A percentile compares a stretch with the other conserved stretches of the same genome.
Conservation (phyloP, 2,888 invertebrate genomes). For the Mycalesis mineus region DNA sequence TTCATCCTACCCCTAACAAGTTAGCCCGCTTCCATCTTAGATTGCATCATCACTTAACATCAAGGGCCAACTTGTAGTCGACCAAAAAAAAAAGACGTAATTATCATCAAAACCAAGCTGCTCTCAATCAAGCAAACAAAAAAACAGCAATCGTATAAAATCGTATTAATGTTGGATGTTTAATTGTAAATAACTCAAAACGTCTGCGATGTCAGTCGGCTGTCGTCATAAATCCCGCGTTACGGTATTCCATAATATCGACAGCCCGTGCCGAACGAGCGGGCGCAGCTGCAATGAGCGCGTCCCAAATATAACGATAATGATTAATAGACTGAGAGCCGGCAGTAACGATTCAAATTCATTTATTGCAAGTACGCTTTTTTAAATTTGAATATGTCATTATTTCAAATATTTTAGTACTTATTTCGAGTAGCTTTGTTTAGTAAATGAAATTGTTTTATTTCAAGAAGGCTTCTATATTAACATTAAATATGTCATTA, state of each 20-base stretch:
- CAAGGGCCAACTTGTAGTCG: too few relatives aligned
- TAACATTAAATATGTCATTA: too few relatives aligned
- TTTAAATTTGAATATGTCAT: too few relatives aligned
- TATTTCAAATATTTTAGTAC: too few relatives aligned
- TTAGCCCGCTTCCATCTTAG: too few relatives aligned
- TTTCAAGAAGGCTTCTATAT: too few relatives aligned
- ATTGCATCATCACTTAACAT: too few relatives aligned
- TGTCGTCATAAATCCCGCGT: slow-evolving; percentile 26
- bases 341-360: background rate
- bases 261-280: slow-evolving; percentile 14
- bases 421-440: too few relatives aligned
- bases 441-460: background rate
- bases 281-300: slow-evolving; percentile 56
- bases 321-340: slow-evolving; percentile 35
- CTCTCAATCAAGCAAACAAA: background rate
- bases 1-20: too few relatives aligned
- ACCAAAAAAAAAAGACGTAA: too few relatives aligned
- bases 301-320: slow-evolving; percentile 64
- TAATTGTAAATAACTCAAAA: slow-evolving; percentile 22
- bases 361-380: too few relatives aligned
- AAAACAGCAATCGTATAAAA: slow-evolving; percentile 5
- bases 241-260: slow-evolving; percentile 27
- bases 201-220: slow-evolving; percentile 22
- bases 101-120: background rate
- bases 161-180: slow-evolving; percentile 13